Evolutionary conservation across 2,113 vertebrate species (phyloP), one percentile per base, ranked within the genome.

Genomic region (Nannobrachium achirus): DNA sequence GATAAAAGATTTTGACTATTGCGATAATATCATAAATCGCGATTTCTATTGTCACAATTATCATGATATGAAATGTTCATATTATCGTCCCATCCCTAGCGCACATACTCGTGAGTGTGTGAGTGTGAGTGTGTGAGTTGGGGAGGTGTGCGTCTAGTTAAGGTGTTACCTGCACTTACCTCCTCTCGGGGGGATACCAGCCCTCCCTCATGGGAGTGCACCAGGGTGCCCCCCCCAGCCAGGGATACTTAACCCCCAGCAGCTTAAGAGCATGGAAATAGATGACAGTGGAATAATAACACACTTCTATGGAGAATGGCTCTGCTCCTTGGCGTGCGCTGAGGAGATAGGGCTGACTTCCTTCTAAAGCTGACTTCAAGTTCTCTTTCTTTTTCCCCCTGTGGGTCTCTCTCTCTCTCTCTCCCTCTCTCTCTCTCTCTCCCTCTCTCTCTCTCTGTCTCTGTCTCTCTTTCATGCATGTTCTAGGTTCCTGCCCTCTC

Each of bases 191-290:
- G 57, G 42, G 45, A 46, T 59, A 14, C 15, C 41, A 44, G 57
- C 68, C 20, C 41, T 66, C 73, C 56, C 72, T 62, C 39, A 11
- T 67, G 82, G 79, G 73, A 83, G 63, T 59, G 20, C 75, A 42
- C 71, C 39, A 25, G 6, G 56, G 38, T 39, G 63, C 50, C 53
- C 64, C 45, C 57, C 16, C 57, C 73, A 63, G 53, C 73, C 62
- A 73, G 69, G 55, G 63, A 70, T 86, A 84, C 81, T 91, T 89
- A 89, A 89, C 85, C 82, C 71, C 69, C 66, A 68, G 57, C 79
- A 62, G 72, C 73, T 84, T 82, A 75, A 86, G 82, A 75, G 77
- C 63, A 84, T 69, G 76, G 74, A 78, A 75, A 72, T 56, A 73
- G 73, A 81, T 78, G 69, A 84, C 14, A 4, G 57, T 9, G n/a